Evolutionary conservation across 1,140 invertebrate species (phyloP).

Genomic region (Drosophila nigrodunni): DNA sequence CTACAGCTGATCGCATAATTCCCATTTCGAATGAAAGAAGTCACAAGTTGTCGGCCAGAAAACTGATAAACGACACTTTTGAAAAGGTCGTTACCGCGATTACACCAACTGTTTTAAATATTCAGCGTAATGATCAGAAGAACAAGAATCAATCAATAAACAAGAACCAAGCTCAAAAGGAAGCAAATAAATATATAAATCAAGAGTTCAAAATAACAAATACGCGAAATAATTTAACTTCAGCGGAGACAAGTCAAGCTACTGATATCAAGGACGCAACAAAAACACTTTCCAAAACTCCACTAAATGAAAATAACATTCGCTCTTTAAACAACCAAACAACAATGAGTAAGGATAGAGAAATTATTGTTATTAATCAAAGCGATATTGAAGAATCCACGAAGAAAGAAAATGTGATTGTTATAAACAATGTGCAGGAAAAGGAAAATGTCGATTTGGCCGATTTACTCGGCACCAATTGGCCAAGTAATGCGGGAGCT

Average conservation of each 20-base stretch:
- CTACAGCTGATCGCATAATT: conserved; percentile 57
- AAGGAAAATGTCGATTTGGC: conserved; percentile 77
- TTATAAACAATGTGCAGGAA: conserved; percentile 59
- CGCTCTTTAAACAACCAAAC: conserved; percentile 10
- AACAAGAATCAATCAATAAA: conserved; percentile 22
- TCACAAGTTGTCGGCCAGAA: conserved; percentile 46
- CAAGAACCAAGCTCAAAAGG: conserved; percentile 35
- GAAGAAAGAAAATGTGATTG: conserved; percentile 83
- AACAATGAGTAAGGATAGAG: conserved; percentile 53
- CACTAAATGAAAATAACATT: conserved; percentile 8
- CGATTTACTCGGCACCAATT: conserved; percentile 80
- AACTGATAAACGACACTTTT: conserved; percentile 48
- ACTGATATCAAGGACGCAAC: conserved; percentile 7
- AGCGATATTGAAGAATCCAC: conserved; percentile 71
- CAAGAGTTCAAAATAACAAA: not conserved
- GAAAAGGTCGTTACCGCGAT: conserved; percentile 45
- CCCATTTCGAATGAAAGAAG: conserved; percentile 46
- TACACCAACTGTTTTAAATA: conserved; percentile 26
- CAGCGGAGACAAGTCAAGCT: not conserved
- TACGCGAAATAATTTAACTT: not conserved
- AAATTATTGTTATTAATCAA: conserved; percentile 66
- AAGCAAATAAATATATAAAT: conserved; percentile 23
- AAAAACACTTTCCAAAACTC: conserved; percentile 6
- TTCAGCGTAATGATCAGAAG: conserved; percentile 33
- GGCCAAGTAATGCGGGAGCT: conserved; percentile 75